These are phyloP conservation scores for Microcebus tavaratra DNA, from an alignment of 2,113 vertebrate genomes.

Conservation along the genomic window DNA sequence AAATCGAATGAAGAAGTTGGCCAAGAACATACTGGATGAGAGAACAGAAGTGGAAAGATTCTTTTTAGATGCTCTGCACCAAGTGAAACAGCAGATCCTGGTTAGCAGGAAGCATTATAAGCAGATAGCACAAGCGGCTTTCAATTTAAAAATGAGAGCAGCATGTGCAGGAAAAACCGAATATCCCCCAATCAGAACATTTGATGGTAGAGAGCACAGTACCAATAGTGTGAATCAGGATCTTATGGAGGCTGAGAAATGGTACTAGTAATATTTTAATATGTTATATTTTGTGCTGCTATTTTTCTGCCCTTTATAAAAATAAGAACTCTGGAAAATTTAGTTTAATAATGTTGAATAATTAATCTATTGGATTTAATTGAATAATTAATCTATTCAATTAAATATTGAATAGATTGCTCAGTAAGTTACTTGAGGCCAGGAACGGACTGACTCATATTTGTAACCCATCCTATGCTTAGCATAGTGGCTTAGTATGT, in stretches of 20 bases:
- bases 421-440: constrained; percentile 3
- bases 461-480: background rate
- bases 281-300: background rate
- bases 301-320: constrained; percentile 34
- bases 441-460: background rate
- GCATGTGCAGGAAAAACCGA: constrained; percentile 85
- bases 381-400: too few species aligned
- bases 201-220: constrained; percentile 87
- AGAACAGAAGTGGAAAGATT: constrained; percentile 90
- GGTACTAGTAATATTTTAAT: constrained; percentile 79
- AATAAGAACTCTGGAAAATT: constrained; percentile 31
- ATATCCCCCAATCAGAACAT: constrained; percentile 89
- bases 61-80: constrained; percentile 88
- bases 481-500: background rate
- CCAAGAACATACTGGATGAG: constrained; percentile 86
- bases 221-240: constrained; percentile 90
- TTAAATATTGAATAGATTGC: background rate
- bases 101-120: constrained; percentile 85
- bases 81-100: constrained; percentile 89
- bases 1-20: constrained; percentile 87
- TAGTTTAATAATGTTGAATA: background rate
- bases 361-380: too few species aligned
- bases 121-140: constrained; percentile 86
- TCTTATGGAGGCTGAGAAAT: constrained; percentile 86
- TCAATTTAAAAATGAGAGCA: constrained; percentile 85